These are phyloP conservation scores for Anadara kagoshimensis DNA, from an alignment of 1,140 invertebrate genomes.

Conservation along the genomic window DNA sequence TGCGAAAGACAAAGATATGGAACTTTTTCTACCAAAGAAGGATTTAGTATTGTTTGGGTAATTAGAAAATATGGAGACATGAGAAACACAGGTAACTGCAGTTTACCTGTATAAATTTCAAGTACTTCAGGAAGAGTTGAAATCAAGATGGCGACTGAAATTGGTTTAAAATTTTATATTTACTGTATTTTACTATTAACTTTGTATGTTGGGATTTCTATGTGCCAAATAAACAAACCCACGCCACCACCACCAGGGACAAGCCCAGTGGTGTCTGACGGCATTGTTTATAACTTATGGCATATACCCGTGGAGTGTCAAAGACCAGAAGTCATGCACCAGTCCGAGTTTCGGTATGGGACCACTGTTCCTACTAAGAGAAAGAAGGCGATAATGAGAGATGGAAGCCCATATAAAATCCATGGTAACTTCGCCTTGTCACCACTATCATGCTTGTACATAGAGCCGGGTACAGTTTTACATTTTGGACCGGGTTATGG, in stretches of 20 bases:
- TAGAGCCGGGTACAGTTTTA: conserved; percentile 90
- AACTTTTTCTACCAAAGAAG: too few species aligned
- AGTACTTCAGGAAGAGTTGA: too few species aligned
- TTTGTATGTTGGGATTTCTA: too few species aligned
- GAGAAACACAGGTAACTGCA: too few species aligned
- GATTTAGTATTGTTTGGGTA: too few species aligned
- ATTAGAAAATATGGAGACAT: too few species aligned
- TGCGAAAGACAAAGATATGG: too few species aligned
- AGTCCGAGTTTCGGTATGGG: conserved; percentile 45
- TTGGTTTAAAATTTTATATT: too few species aligned
- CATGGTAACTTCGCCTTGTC: conserved; percentile 63
- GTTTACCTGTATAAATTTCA: too few species aligned
- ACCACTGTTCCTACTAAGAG: conserved; percentile 43
- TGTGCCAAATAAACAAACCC: too few species aligned
- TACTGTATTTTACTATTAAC: too few species aligned
- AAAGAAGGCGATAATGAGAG: conserved; percentile 55
- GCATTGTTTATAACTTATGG: conserved; percentile 56
- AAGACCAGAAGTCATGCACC: conserved; percentile 51
- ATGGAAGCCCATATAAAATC: conserved; percentile 59
- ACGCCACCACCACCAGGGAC: conserved; percentile 54
- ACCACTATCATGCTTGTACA: conserved; percentile 76
- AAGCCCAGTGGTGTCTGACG: conserved; percentile 57
- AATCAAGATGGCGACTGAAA: too few species aligned
- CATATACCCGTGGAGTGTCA: conserved; percentile 56
- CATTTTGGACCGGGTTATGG: conserved; percentile 91